Conservation (phyloP, 2,888 invertebrate species). For the Caenorhabditis drosophilae region DNA sequence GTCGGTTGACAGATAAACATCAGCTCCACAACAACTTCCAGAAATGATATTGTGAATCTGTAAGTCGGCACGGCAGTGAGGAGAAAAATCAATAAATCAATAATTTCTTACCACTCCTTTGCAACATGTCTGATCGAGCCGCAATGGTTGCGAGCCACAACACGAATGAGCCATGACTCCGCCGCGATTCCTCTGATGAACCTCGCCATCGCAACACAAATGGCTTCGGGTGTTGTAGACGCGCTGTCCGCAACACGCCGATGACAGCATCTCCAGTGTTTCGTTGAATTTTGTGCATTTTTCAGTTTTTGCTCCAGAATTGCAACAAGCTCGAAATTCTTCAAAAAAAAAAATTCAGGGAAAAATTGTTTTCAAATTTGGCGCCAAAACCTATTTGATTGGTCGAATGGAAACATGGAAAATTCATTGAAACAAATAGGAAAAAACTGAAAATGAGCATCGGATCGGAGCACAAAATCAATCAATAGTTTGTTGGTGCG, state of each 20-base stretch:
- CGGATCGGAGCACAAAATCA: too few species aligned
- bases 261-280: constrained; percentile 51
- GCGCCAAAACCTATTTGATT: not conserved
- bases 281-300: constrained; percentile 39
- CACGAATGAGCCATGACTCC: constrained; percentile 57
- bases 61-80: too few species aligned
- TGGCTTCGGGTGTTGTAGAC: constrained; percentile 62
- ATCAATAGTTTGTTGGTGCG: too few species aligned
- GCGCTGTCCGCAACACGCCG: constrained; percentile 57
- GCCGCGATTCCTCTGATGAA: constrained; percentile 39
- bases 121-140: constrained; percentile 67
- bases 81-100: not conserved
- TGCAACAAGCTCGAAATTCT: constrained; percentile 47
- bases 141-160: constrained; percentile 59
- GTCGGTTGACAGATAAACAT: constrained; percentile 57
- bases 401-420: constrained; percentile 1
- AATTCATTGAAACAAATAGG: not conserved
- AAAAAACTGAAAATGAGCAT: too few species aligned
- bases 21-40: constrained; percentile 64
- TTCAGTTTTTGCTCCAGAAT: constrained; percentile 17
- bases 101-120: constrained; percentile 53
- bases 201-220: constrained; percentile 58
- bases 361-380: not conserved
- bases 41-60: constrained; percentile 65
- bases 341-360: not conserved